Base-by-base conservation (phyloP, 2,797 vertebrate genomes). In the Microctenopoma stevenorrisi region DNA sequence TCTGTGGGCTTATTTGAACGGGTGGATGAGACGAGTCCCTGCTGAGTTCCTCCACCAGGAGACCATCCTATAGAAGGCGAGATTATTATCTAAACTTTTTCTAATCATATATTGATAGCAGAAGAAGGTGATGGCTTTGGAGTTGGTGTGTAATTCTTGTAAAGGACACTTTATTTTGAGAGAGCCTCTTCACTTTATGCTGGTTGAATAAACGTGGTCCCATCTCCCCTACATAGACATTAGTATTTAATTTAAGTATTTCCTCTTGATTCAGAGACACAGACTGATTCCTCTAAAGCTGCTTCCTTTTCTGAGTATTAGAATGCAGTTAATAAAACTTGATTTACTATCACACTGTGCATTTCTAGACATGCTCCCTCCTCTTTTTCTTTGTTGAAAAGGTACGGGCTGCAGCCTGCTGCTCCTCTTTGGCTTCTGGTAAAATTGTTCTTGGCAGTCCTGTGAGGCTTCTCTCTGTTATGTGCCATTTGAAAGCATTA, bases 401-500 rank as follows among this genome's bases (percentile, higher is more conserved):
- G 90, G 89, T 92, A 84, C 15, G 72, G 70, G 57, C 74, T 74
- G 64, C 80, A 86, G 87, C 83, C 85, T 83, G 89, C 92, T 89
- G 86, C 88, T 89, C 82, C 78, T 75, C 88, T 88, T 82, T 91
- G 89, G 89, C 93, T 92, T 84, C 71, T 54, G 82, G 83, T 61
- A 48, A 79, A 87, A 86, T 84, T 82, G 85, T 89, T 86, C 73
- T 91, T 94, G 92, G 90, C 92, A 91, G 85, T 89, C 76, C 90
- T 83, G 84, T 37, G 78, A 89, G 86, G 84, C 86, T 81, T 89
- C 90, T 91, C 88, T 81, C 86, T 78, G 87, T 90, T 89, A 88
- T 84, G 85, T 91, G 91, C 89, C 91, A 90, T 92, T 94, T 90
- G 91, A 93, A 92, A 90, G 92, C 90, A 88, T 93, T 93, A 89